phyloP scores from a whole-genome alignment of 2,113 vertebrate genomes.

The Macaca nemestrina region DNA sequence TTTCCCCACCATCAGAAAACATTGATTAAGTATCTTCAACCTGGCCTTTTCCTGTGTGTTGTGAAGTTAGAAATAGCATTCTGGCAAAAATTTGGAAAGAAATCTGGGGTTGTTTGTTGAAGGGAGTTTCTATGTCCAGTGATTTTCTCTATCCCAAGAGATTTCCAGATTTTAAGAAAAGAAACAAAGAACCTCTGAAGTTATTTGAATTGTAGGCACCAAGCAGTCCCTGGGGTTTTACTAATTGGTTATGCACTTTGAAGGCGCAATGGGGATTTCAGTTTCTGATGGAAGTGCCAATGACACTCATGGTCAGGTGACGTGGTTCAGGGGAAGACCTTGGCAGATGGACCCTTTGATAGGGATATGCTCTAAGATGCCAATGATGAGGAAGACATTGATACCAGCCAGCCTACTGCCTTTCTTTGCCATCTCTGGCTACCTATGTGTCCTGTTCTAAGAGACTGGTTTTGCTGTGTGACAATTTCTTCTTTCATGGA shows the following conservation, averaged over 20 bases:
- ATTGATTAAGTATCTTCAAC: neutral
- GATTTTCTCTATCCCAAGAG: neutral
- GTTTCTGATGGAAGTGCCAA: neutral
- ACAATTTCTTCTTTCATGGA: neutral
- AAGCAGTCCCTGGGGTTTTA: neutral
- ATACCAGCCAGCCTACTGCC: neutral
- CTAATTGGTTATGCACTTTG: neutral
- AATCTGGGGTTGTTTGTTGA: neutral
- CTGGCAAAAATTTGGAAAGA: neutral
- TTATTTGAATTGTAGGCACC: neutral
- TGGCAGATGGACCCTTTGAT: neutral
- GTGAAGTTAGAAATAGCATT: neutral
- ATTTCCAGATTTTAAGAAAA: slow-evolving; percentile 17
- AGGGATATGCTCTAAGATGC: neutral
- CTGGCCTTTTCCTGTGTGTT: neutral
- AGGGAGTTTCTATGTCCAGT: neutral
- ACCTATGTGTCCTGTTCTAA: neutral
- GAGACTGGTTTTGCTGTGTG: neutral
- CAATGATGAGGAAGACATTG: neutral
- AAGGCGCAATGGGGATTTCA: neutral
- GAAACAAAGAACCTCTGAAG: neutral
- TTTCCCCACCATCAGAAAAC: neutral
- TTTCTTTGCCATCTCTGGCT: neutral
- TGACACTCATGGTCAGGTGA: too few relatives aligned
- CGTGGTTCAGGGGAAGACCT: neutral